A percentile compares a stretch with the other conserved stretches of the same genome.
These are phyloP conservation scores for Reticulitermes speratus DNA, from an alignment of 1,140 invertebrate species.

Conservation along the genomic window DNA sequence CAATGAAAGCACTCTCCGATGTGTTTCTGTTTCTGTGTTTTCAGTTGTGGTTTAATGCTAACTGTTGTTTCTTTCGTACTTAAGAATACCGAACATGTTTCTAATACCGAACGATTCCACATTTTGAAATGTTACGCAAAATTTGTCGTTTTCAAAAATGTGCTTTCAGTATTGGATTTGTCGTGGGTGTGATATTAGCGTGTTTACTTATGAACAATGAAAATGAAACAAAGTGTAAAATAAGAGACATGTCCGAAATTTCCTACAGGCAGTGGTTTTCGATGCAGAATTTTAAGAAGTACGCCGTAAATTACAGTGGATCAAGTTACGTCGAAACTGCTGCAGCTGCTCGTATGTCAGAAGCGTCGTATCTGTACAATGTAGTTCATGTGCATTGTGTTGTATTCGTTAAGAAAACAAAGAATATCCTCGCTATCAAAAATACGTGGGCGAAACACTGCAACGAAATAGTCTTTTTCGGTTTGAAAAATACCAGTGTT, in stretches of 20 bases:
- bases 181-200: slow-evolving; percentile 9
- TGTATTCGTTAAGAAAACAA: slow-evolving; percentile 36
- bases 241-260: not conserved
- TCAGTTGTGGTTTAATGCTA: not conserved
- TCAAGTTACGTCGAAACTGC: not conserved
- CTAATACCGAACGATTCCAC: not conserved
- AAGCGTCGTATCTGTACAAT: slow-evolving; percentile 32
- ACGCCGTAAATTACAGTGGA: slow-evolving; percentile 2
- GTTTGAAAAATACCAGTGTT: slow-evolving; percentile 26
- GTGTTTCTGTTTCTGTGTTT: not conserved
- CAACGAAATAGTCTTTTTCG: slow-evolving; percentile 35
- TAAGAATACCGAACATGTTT: not conserved
- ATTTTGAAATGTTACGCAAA: not conserved
- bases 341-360: not conserved
- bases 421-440: slow-evolving; percentile 35
- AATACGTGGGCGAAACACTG: slow-evolving; percentile 39
- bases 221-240: not conserved
- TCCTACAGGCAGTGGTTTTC: slow-evolving; percentile 17
- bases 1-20: not conserved
- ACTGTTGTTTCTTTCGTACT: not conserved
- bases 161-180: slow-evolving; percentile 22
- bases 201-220: not conserved
- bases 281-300: not conserved
- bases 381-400: slow-evolving; percentile 38
- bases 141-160: not conserved